Conservation (phyloP, 1,140 invertebrate species). For the Lysiphlebus fabarum region DNA sequence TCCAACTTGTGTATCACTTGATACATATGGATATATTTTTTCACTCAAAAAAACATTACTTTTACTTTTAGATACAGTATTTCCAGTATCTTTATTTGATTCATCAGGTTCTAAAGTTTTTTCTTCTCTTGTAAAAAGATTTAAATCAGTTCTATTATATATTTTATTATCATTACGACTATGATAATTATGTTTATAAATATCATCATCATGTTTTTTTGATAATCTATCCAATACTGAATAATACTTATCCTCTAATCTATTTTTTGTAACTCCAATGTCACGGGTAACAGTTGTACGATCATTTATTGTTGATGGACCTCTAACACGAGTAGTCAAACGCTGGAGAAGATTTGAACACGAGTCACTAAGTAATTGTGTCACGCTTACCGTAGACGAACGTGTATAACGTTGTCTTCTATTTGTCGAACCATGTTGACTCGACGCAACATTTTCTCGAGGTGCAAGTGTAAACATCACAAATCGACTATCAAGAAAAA, state of each 20-base stretch:
- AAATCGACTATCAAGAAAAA: neutral
- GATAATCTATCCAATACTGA: constrained; percentile 67
- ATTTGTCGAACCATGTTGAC: constrained; percentile 33
- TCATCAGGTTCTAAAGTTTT: constrained; percentile 64
- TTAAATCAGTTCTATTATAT: constrained; percentile 32
- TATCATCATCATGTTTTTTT: constrained; percentile 53
- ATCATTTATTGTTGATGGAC: constrained; percentile 58
- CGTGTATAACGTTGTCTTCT: constrained; percentile 26
- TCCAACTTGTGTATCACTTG: constrained; percentile 30
- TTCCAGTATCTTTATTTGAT: too few relatives aligned
- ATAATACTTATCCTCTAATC: constrained; percentile 73
- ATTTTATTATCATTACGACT: constrained; percentile 33
- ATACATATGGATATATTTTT: constrained; percentile 65
- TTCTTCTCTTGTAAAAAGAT: constrained; percentile 52
- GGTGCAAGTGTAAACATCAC: constrained; percentile 45
- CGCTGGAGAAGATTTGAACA: constrained; percentile 79
- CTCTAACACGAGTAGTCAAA: constrained; percentile 67
- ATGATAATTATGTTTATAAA: constrained; percentile 52
- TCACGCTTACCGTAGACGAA: constrained; percentile 62
- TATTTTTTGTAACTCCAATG: constrained; percentile 59
- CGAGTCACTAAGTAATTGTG: constrained; percentile 77
- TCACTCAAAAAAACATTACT: constrained; percentile 61
- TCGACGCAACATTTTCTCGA: constrained; percentile 47
- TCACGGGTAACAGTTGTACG: constrained; percentile 28
- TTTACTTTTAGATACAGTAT: constrained; percentile 49